phyloP scores from a whole-genome alignment of 2,888 invertebrate genomes.

The Leptopilina drosophilae region DNA sequence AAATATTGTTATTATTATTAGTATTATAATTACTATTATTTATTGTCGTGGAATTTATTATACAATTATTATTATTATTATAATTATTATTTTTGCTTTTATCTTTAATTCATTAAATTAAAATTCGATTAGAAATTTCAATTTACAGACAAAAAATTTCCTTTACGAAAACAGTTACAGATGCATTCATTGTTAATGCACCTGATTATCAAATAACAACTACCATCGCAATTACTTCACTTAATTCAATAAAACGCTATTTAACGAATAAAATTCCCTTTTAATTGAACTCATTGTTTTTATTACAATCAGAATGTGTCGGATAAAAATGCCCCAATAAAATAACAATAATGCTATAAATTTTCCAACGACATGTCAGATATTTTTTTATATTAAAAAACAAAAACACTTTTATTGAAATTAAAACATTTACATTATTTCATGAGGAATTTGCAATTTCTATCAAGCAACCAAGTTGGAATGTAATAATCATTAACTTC shows the following conservation, averaged over 20 bases:
- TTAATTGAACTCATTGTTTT: conserved; percentile 8
- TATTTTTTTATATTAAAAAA: background rate
- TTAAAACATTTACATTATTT: too few species aligned
- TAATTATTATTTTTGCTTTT: too few species aligned
- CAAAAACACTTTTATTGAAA: background rate
- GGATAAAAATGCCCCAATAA: background rate
- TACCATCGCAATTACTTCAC: background rate
- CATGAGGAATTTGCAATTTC: too few species aligned
- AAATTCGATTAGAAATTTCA: background rate
- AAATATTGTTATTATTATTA: too few species aligned
- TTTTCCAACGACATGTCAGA: background rate
- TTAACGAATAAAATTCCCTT: background rate
- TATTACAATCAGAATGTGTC: conserved; percentile 2
- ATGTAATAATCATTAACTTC: too few species aligned
- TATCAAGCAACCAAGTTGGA: too few species aligned
- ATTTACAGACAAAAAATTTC: background rate
- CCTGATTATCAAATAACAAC: conserved; percentile 7
- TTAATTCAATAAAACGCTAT: background rate
- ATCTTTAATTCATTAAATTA: too few species aligned
- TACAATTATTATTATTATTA: too few species aligned
- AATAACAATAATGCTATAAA: conserved; percentile 3
- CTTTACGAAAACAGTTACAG: background rate
- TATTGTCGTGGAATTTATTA: too few species aligned
- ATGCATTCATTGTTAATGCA: conserved; percentile 3
- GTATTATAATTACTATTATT: too few species aligned